phyloP scores from a whole-genome alignment of 2,888 invertebrate species.

The Lissonota sp. region DNA sequence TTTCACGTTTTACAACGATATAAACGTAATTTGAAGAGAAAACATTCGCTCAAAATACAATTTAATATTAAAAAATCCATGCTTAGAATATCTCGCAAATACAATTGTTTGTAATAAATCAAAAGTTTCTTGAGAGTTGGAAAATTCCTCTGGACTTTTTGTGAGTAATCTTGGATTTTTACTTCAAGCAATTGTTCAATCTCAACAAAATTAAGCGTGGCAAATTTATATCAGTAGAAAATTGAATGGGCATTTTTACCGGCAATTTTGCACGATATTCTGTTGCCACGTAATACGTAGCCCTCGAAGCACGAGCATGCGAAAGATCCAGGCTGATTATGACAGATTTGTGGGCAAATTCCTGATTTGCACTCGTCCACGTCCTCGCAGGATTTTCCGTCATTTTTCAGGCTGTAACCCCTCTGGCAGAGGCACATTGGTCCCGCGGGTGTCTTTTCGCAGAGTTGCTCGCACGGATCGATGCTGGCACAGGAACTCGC shows the following conservation, averaged over 20 bases:
- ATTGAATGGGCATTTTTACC: slow-evolving; percentile 75
- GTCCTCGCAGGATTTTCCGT: slow-evolving; percentile 87
- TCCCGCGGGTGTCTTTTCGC: slow-evolving; percentile 88
- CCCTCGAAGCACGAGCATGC: slow-evolving; percentile 87
- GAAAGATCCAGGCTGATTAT: slow-evolving; percentile 86
- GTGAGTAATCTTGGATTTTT: not conserved
- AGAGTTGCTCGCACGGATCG: slow-evolving; percentile 86
- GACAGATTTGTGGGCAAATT: slow-evolving; percentile 89
- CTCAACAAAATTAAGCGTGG: not conserved
- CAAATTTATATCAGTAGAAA: not conserved
- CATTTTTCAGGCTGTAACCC: slow-evolving; percentile 86
- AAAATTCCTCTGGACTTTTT: no score
- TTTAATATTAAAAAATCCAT: no score
- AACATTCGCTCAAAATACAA: no score
- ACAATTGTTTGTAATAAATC: no score
- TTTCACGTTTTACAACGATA: no score
- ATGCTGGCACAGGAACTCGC: slow-evolving; percentile 83
- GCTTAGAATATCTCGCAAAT: no score
- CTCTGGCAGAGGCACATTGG: slow-evolving; percentile 87
- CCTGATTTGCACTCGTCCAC: slow-evolving; percentile 89
- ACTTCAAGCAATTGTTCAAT: not conserved
- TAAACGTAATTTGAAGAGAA: no score
- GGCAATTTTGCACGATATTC: slow-evolving; percentile 88
- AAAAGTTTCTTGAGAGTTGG: no score
- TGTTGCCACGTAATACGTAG: slow-evolving; percentile 87